Conservation (phyloP, 2,113 vertebrate genomes). For the Machaerirhynchus nigripectus region DNA sequence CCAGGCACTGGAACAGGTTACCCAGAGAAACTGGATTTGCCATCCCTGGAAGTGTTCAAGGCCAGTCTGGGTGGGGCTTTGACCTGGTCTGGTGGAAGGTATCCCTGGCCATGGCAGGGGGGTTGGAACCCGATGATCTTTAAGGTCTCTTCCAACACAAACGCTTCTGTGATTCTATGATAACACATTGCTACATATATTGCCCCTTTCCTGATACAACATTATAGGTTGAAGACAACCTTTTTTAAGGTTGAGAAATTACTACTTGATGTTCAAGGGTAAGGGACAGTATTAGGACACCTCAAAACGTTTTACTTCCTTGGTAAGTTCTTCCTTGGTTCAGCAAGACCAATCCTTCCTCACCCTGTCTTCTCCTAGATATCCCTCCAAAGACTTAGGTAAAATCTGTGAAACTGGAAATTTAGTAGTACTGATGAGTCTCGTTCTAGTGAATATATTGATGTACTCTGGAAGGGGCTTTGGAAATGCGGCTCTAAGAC, state of each 20-base stretch:
- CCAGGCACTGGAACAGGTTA: not conserved
- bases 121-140: not conserved
- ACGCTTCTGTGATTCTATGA: not conserved
- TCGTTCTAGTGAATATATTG: not conserved
- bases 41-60: not conserved
- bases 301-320: not conserved
- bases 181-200: not conserved
- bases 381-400: not conserved
- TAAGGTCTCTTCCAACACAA: not conserved
- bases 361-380: not conserved
- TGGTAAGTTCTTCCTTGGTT: not conserved
- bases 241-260: not conserved
- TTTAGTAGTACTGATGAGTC: not conserved
- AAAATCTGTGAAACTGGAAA: not conserved
- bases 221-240: not conserved
- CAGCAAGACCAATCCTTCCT: not conserved
- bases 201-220: not conserved
- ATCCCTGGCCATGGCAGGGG: not conserved
- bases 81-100: not conserved
- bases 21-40: not conserved
- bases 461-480: not conserved
- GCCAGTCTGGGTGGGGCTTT: not conserved
- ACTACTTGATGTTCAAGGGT: not conserved
- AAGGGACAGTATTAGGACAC: not conserved
- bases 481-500: not conserved